A percentile compares a stretch with the other conserved stretches of the same genome.
phyloP scores from a whole-genome alignment of 37 sponge, comb jelly and placozoan genomes.

The Geodia barretti region DNA sequence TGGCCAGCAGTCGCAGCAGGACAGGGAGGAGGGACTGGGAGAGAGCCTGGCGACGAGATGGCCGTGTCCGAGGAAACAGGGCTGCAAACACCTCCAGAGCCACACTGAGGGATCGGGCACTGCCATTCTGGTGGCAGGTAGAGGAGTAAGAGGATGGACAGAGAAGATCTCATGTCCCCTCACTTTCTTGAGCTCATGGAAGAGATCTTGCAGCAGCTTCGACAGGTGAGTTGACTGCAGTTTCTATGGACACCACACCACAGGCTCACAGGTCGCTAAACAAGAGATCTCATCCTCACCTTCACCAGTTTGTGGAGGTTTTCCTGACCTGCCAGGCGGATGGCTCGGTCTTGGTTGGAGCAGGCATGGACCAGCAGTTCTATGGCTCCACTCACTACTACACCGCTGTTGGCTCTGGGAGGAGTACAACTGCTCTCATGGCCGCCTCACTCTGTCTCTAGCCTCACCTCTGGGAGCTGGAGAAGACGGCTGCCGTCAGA shows the following conservation, averaged over 20 bases:
- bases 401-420: conserved; percentile 8
- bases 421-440: too few species aligned
- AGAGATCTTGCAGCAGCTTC: conserved; percentile 52
- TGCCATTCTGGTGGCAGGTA: conserved; percentile 63
- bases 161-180: not conserved
- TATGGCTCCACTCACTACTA: conserved; percentile 18
- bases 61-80: conserved; percentile 45
- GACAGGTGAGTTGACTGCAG: conserved; percentile 10
- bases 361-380: conserved; percentile 55
- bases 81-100: conserved; percentile 60
- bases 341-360: conserved; percentile 28
- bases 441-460: not conserved
- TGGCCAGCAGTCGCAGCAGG: conserved; percentile 20
- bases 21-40: conserved; percentile 54
- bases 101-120: conserved; percentile 41
- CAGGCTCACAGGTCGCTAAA: not conserved
- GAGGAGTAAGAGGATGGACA: too few species aligned
- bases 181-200: conserved; percentile 71
- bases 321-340: conserved; percentile 46
- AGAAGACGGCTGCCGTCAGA: conserved; percentile 30
- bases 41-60: conserved; percentile 16
- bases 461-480: conserved; percentile 8
- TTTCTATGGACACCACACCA: not conserved
- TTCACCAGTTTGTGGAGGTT: conserved; percentile 61
- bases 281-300: conserved; percentile 11